Evolutionary conservation across 2,113 vertebrate species (phyloP), one percentile per base, ranked within the genome.

Genomic region (Poeciliopsis turrubarensis): DNA sequence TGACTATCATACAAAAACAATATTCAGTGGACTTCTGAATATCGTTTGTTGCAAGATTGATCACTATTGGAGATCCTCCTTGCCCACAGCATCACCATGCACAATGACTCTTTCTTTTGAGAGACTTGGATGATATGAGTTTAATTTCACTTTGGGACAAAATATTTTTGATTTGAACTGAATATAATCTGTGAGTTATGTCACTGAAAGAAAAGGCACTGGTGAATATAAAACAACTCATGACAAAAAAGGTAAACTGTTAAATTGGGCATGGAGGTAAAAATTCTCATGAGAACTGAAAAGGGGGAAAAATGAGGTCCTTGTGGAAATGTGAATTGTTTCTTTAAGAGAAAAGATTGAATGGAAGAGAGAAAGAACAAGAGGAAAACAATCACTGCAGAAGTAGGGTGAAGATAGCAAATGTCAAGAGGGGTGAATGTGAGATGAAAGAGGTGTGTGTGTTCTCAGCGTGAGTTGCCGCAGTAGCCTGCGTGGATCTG

Each of bases 361-460:
- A 57, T 64, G 27, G 68, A 44, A 30, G 57, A 71, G 32, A 68
- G 25, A 60, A 82, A 76, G 61, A 27, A 41, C 44, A 32, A 70
- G 47, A 67, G 66, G 79, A 72, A 25, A 29, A 25, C 30, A 12
- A 25, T 31, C 11, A 25, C 30, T 34, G 25, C 11, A 26, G 31
- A 26, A 65, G 31, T 65, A 8, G 6, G 32, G 64, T 65, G 32
- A 81, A 66, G 75, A 85, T 5, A 30, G 54, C 39, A 31, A 67
- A 65, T 82, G 73, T 75, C 74, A 31, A 26, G 78, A 70, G 87
- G 41, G 34, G 70, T 60, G 63, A 64, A 81, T 72, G 73, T 70
- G 60, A 78, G 84, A 67, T 60, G 51, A 60, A 44, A 67, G 67
- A 61, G 47, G 32, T 70, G 80, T 65, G 64, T 25, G 51, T 57